These are phyloP conservation scores for Lycorma delicatula DNA, from an alignment of 1,140 invertebrate genomes.

Conservation along the genomic window DNA sequence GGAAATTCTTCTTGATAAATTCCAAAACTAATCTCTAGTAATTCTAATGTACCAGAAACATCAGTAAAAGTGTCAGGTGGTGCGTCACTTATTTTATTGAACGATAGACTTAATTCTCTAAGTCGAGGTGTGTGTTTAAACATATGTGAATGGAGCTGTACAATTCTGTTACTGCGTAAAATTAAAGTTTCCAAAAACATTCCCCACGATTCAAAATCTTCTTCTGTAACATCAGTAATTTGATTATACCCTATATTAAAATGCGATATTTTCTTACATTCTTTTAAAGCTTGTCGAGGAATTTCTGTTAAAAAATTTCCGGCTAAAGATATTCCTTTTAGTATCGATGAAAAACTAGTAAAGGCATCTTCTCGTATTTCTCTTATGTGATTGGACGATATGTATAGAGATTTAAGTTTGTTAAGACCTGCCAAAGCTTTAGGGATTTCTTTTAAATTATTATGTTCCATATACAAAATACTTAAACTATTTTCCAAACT, in stretches of 20 bases:
- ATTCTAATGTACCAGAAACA: constrained; percentile 61
- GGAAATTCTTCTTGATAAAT: constrained; percentile 70
- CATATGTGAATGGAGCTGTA: constrained; percentile 58
- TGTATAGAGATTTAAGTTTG: constrained; percentile 64
- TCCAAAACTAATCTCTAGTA: constrained; percentile 76
- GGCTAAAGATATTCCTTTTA: constrained; percentile 69
- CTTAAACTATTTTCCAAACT: constrained; percentile 64
- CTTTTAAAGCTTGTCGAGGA: constrained; percentile 54
- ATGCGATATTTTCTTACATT: constrained; percentile 62
- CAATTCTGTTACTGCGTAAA: constrained; percentile 74
- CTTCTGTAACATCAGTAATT: constrained; percentile 61
- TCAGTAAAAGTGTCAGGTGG: constrained; percentile 67
- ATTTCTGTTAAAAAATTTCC: constrained; percentile 67
- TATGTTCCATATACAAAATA: constrained; percentile 76
- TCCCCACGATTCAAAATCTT: constrained; percentile 72
- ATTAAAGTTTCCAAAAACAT: constrained; percentile 65
- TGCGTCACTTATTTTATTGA: constrained; percentile 72
- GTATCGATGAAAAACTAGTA: constrained; percentile 44
- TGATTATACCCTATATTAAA: constrained; percentile 82
- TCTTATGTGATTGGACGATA: constrained; percentile 68
- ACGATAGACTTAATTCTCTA: constrained; percentile 78
- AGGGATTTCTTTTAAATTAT: constrained; percentile 59
- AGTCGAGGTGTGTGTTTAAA: constrained; percentile 61
- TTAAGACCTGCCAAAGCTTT: constrained; percentile 53
- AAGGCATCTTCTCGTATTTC: constrained; percentile 46